Evolutionary conservation across 2,888 invertebrate species (phyloP).

Genomic region (Brenthis hecate): DNA sequence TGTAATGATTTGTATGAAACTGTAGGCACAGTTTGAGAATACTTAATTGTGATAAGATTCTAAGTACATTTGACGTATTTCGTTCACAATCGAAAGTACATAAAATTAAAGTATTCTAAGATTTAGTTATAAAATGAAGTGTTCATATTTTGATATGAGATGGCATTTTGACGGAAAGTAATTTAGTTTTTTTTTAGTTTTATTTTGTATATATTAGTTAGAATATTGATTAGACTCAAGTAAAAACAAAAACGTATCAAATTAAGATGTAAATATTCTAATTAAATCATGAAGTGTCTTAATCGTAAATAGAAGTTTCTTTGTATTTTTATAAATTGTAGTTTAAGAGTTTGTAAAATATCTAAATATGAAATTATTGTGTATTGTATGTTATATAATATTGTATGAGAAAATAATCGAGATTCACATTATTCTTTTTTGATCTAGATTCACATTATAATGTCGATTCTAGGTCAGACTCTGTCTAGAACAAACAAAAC

Average conservation of each 20-base stretch:
- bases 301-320: constrained; percentile 54
- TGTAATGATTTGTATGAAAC: not conserved
- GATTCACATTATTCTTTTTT: too few species aligned
- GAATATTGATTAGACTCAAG: not conserved
- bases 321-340: constrained; percentile 67
- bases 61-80: not conserved
- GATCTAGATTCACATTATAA: too few species aligned
- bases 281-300: constrained; percentile 61
- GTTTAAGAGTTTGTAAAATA: not conserved
- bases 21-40: not conserved
- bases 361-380: too few species aligned
- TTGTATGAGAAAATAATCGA: too few species aligned
- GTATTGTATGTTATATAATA: too few species aligned
- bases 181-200: constrained; percentile 22
- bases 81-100: not conserved
- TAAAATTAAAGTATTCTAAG: not conserved
- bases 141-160: constrained; percentile 59
- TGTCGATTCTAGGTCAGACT: too few species aligned
- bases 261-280: constrained; percentile 46
- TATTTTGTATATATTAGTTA: constrained; percentile 14
- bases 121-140: constrained; percentile 44
- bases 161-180: constrained; percentile 43
- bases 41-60: constrained; percentile 8
- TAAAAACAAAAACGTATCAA: not conserved
- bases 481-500: too few species aligned